Conservation (phyloP, 2,888 invertebrate genomes). For the Cheilosia pagana region DNA sequence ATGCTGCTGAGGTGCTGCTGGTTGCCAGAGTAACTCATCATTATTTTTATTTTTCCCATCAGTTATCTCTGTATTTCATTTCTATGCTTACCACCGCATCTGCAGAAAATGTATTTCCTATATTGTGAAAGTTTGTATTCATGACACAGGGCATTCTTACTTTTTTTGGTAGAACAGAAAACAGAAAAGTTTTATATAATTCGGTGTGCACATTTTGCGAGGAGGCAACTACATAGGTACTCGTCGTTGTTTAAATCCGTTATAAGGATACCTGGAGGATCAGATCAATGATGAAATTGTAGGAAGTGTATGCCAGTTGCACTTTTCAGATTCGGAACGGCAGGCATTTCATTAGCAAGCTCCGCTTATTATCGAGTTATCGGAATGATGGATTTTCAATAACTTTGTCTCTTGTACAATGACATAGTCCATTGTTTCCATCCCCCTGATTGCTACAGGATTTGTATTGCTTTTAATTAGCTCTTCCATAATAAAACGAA, state of each 20-base stretch:
- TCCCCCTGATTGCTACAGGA: too few relatives aligned
- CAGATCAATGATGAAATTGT: too few relatives aligned
- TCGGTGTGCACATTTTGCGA: not conserved
- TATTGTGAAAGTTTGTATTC: not conserved
- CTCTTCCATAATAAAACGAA: too few relatives aligned
- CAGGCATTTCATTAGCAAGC: too few relatives aligned
- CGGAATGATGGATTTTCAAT: too few relatives aligned
- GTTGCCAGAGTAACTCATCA: slow-evolving; percentile 69
- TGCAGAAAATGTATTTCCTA: not conserved
- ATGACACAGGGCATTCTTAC: not conserved
- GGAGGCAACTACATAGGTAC: not conserved
- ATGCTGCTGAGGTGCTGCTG: slow-evolving; percentile 37
- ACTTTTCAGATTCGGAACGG: too few relatives aligned
- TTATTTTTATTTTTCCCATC: slow-evolving; percentile 47
- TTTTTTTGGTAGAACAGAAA: not conserved
- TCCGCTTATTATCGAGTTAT: too few relatives aligned
- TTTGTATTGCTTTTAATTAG: too few relatives aligned
- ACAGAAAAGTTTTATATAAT: not conserved
- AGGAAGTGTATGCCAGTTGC: too few relatives aligned
- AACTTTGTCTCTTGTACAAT: too few relatives aligned
- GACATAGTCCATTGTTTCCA: too few relatives aligned
- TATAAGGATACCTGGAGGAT: too few relatives aligned
- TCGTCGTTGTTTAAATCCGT: not conserved
- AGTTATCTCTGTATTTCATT: slow-evolving; percentile 40
- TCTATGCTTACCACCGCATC: slow-evolving; percentile 23